Evolutionary conservation across 2,113 vertebrate genomes (phyloP).

Genomic region (Stegostoma tigrinum): DNA sequence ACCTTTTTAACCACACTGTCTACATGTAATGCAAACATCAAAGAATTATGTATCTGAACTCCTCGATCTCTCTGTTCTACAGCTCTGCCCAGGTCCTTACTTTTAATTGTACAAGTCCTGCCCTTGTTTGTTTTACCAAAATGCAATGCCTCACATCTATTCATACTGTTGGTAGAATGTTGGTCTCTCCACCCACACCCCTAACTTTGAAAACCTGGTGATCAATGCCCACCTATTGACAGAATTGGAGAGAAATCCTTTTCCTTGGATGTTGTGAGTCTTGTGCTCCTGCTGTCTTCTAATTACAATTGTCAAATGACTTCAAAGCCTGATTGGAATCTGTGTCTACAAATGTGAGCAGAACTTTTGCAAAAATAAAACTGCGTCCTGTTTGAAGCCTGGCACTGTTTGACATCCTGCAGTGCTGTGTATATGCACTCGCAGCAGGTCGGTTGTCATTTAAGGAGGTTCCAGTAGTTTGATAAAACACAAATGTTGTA

Average conservation of each 20-base stretch:
- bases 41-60: no score
- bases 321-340: not conserved
- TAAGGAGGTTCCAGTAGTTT: constrained; percentile 8
- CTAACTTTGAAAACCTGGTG: not conserved
- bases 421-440: not conserved
- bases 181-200: not conserved
- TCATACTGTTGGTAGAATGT: not conserved
- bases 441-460: not conserved
- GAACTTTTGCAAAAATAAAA: constrained; percentile 6
- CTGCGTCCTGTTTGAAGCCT: not conserved
- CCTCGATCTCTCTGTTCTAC: no score
- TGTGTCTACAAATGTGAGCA: not conserved
- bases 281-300: not conserved
- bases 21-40: no score
- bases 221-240: not conserved
- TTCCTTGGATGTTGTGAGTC: not conserved
- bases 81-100: no score
- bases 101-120: no score
- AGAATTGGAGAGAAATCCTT: not conserved
- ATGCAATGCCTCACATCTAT: no score
- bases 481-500: constrained; percentile 1
- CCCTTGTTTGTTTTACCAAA: no score
- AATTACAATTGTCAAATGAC: constrained; percentile 17
- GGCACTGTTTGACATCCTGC: not conserved
- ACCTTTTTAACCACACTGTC: no score